phyloP scores from a whole-genome alignment of 2,113 vertebrate species.

The Atrichornis clamosus region DNA sequence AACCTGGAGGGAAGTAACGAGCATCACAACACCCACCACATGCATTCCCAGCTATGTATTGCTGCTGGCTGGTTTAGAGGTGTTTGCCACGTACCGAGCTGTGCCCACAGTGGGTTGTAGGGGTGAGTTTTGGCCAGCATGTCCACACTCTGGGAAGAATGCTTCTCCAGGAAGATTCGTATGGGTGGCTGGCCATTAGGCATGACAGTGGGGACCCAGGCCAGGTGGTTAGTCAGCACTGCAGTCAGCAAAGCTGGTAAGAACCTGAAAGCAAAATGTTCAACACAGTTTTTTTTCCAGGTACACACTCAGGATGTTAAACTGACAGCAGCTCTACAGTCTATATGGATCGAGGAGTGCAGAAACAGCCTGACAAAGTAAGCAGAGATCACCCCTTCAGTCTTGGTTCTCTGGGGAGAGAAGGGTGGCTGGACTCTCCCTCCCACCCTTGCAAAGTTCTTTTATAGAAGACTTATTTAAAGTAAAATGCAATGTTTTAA shows the following conservation, averaged over 20 bases:
- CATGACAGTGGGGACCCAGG: conserved; percentile 99
- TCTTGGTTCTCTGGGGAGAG: background rate
- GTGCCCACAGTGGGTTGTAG: conserved; percentile 97
- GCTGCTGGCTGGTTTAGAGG: background rate
- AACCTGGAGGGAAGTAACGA: background rate
- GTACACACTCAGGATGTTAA: background rate
- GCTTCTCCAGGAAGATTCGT: conserved; percentile 97
- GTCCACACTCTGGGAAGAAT: conserved; percentile 96
- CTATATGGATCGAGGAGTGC: background rate
- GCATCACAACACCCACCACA: background rate
- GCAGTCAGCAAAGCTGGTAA: conserved; percentile 95
- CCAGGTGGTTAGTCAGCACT: conserved; percentile 94
- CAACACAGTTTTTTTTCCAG: background rate
- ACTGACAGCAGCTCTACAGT: background rate
- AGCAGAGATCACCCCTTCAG: background rate
- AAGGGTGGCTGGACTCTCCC: background rate
- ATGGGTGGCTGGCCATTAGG: conserved; percentile 97
- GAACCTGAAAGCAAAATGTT: conserved; percentile 80
- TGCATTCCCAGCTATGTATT: background rate
- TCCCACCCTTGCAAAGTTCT: background rate
- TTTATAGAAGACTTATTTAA: background rate
- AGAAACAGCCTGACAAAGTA: background rate
- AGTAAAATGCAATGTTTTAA: background rate
- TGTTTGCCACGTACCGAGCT: conserved; percentile 82
- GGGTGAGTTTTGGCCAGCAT: conserved; percentile 97